Evolutionary conservation across 2,888 invertebrate species (phyloP).

Genomic region (Pyralis farinalis): DNA sequence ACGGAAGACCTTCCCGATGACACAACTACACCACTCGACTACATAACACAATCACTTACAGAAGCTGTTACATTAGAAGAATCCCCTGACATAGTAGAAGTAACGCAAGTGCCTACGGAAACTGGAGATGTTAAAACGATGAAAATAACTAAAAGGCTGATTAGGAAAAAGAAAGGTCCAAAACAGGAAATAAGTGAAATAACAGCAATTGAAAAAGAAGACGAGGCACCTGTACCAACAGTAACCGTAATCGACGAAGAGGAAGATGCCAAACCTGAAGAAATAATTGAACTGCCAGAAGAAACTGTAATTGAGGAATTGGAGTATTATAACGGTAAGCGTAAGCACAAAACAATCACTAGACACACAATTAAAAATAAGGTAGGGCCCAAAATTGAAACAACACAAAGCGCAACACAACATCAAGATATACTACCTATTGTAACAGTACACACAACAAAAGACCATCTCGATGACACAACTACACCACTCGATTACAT

Average conservation of each 20-base stretch:
- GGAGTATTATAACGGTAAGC: conserved; percentile 40
- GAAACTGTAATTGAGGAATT: conserved; percentile 42
- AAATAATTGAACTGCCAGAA: conserved; percentile 36
- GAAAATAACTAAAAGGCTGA: conserved; percentile 25
- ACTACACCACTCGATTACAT: conserved; percentile 17
- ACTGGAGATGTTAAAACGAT: conserved; percentile 27
- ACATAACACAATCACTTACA: conserved; percentile 12
- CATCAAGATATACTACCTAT: conserved; percentile 30
- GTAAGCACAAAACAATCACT: conserved; percentile 32
- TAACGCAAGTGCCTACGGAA: conserved; percentile 29
- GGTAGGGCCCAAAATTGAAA: conserved; percentile 31
- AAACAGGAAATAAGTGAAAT: conserved; percentile 18
- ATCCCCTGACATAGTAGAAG: conserved; percentile 52
- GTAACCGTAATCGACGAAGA: conserved; percentile 14
- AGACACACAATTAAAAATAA: conserved; percentile 37
- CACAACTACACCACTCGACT: conserved; percentile 17
- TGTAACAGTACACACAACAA: conserved; percentile 32
- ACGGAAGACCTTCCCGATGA: conserved; percentile 32
- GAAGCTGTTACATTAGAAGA: conserved; percentile 19
- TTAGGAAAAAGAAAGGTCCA: conserved; percentile 32
- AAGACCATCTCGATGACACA: conserved; percentile 28
- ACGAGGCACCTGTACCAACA: conserved; percentile 25
- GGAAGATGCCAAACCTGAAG: conserved; percentile 22
- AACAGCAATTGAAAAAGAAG: neutral
- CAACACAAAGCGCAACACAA: conserved; percentile 22